Evolutionary conservation across 2,888 invertebrate species (phyloP).

Genomic region (Zaprionus lineosus): DNA sequence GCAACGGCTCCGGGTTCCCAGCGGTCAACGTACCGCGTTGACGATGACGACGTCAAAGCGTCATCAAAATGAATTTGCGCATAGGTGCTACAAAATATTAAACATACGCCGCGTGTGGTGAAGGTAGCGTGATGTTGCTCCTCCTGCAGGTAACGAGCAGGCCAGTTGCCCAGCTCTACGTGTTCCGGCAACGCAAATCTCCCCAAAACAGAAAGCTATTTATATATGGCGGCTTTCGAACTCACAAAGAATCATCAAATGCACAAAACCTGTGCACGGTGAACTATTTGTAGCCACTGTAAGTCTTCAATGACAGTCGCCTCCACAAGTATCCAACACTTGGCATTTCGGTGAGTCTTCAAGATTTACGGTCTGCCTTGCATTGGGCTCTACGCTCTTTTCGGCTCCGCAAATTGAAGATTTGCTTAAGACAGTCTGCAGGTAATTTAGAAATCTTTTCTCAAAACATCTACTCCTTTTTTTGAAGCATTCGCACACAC

Average conservation of each 20-base stretch:
- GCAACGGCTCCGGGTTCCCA: slow-evolving; percentile 56
- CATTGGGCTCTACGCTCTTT: no score
- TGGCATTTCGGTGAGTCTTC: no score
- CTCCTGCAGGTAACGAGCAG: slow-evolving; percentile 36
- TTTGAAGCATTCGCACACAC: not conserved
- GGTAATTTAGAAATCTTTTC: no score
- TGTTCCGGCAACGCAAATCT: slow-evolving; percentile 11
- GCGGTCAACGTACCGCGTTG: slow-evolving; percentile 67
- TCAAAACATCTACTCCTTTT: no score
- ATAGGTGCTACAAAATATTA: slow-evolving; percentile 72
- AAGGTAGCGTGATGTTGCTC: slow-evolving; percentile 30
- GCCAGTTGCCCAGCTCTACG: not conserved
- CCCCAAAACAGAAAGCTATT: not conserved
- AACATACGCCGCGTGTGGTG: slow-evolving; percentile 66
- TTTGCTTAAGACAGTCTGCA: no score
- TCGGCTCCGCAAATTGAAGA: no score
- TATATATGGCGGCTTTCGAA: no score
- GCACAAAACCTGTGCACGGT: no score
- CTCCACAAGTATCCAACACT: no score
- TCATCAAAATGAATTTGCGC: slow-evolving; percentile 75
- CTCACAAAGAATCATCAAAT: not conserved
- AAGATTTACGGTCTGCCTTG: no score
- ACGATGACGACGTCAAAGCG: slow-evolving; percentile 64
- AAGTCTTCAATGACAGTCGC: no score
- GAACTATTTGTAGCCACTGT: no score